phyloP scores from a whole-genome alignment of 1,140 invertebrate species.

The Neotoxoptera formosana region DNA sequence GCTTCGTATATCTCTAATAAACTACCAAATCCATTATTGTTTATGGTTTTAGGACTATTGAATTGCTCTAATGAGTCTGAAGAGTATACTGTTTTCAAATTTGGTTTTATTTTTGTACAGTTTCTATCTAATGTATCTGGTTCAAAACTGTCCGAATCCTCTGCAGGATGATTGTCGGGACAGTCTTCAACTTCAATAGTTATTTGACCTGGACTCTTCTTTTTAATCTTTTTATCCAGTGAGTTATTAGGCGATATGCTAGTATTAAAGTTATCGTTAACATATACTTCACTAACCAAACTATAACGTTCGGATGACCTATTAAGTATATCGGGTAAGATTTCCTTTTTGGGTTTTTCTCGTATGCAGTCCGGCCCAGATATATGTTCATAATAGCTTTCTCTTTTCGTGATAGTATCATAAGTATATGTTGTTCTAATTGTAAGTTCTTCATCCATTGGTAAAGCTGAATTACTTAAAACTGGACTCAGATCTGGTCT shows the following conservation, averaged over 20 bases:
- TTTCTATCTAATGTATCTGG: constrained; percentile 85
- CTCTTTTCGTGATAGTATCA: constrained; percentile 51
- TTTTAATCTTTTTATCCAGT: constrained; percentile 38
- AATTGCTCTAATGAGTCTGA: constrained; percentile 65
- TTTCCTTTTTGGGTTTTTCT: constrained; percentile 62
- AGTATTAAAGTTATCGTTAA: constrained; percentile 76
- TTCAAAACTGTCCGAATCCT: constrained; percentile 80
- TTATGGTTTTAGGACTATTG: constrained; percentile 60
- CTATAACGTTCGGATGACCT: constrained; percentile 67
- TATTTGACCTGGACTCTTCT: constrained; percentile 73
- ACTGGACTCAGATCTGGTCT: background rate
- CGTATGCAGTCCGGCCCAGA: constrained; percentile 63
- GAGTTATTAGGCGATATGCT: background rate
- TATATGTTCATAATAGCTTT: constrained; percentile 55
- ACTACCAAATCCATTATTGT: constrained; percentile 67
- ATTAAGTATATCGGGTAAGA: constrained; percentile 67
- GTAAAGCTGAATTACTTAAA: constrained; percentile 65
- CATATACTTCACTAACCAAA: constrained; percentile 79
- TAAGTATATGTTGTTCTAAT: constrained; percentile 26
- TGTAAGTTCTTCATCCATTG: constrained; percentile 79
- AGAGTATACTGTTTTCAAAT: constrained; percentile 55
- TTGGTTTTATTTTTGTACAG: constrained; percentile 69
- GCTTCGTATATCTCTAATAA: constrained; percentile 71
- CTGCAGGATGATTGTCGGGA: constrained; percentile 64
- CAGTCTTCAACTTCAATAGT: constrained; percentile 82